phyloP scores from a whole-genome alignment of 2,797 vertebrate species.

The Avahi laniger region DNA sequence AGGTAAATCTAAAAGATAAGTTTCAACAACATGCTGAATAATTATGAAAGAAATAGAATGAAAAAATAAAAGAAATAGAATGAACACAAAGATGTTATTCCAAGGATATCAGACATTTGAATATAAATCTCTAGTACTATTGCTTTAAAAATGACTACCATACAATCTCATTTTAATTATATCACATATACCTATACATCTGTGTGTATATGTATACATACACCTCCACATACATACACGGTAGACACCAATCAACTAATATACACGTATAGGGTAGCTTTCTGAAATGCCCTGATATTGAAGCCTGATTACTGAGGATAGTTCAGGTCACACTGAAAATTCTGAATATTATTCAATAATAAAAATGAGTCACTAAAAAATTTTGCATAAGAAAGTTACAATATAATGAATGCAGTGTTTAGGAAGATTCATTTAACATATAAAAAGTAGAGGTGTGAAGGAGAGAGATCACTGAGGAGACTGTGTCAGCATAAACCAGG shows the following conservation, averaged over 20 bases:
- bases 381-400: background rate
- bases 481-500: background rate
- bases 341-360: background rate
- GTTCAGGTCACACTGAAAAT: background rate
- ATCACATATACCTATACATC: background rate
- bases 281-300: background rate
- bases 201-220: background rate
- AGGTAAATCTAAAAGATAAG: background rate
- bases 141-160: background rate
- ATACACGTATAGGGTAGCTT: background rate
- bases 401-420: background rate
- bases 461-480: background rate
- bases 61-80: background rate
- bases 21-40: background rate
- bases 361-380: background rate
- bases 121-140: background rate
- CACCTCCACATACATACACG: background rate
- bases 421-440: background rate
- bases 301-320: background rate
- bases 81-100: background rate
- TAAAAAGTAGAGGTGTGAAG: background rate
- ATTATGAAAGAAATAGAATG: background rate
- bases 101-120: background rate
- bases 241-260: background rate
- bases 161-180: background rate